Percentiles rank a stretch among this genome's conserved stretches.
Evolutionary conservation across 2,113 vertebrate species (phyloP).

Genomic region (Arizona elegans): DNA sequence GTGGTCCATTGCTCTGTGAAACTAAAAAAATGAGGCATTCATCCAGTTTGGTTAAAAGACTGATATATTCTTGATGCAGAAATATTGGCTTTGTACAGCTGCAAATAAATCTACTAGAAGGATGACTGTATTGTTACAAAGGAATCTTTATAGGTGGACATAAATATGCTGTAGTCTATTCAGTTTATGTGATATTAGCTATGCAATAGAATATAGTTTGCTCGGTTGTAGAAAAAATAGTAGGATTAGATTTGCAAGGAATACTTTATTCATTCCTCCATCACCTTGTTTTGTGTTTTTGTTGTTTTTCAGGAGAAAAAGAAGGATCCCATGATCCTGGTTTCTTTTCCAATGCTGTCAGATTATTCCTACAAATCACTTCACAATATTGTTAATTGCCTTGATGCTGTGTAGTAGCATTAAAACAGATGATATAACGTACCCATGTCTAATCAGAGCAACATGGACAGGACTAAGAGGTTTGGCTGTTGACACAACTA

Average conservation of each 20-base stretch:
- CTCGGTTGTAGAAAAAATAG: neutral
- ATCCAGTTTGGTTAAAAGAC: neutral
- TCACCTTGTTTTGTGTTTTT: neutral
- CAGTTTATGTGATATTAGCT: neutral
- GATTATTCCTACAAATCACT: neutral
- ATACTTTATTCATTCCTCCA: neutral
- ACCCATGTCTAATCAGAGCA: neutral
- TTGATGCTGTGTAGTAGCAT: neutral
- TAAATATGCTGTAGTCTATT: neutral
- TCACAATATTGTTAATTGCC: neutral
- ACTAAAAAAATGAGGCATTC: neutral
- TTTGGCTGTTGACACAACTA: neutral
- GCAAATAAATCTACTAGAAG: neutral
- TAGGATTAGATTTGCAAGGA: neutral
- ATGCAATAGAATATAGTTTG: neutral
- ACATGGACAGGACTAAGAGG: neutral
- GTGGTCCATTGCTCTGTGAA: neutral
- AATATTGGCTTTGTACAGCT: neutral
- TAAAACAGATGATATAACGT: neutral
- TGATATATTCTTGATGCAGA: neutral
- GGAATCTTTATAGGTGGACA: neutral
- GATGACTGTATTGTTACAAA: neutral
- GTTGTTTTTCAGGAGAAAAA: neutral
- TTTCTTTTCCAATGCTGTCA: neutral
- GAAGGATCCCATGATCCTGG: neutral